Evolutionary conservation across 2,797 vertebrate species (phyloP), one percentile per base, ranked within the genome.

Genomic region (Microchirus variegatus): DNA sequence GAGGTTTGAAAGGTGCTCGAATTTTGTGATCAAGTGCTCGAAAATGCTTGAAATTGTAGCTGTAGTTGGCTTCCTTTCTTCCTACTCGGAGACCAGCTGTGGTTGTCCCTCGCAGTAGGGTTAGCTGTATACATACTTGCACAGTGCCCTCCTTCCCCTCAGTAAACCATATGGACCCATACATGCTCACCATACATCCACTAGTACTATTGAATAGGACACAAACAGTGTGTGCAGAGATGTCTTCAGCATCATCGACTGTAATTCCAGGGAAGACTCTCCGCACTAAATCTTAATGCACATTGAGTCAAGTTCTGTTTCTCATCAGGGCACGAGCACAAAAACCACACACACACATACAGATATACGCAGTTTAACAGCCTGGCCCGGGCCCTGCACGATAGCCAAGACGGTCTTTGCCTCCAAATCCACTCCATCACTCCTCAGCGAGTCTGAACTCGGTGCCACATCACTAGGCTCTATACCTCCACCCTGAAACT

Each of bases 401-500:
- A 63, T n/a, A 59, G 59, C 67, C 58, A 60, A 59, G 38, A 35
- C 48, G 31, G 26, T 72, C 54, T 64, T 44, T 50, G 45, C 57
- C 26, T 53, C 58, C 41, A 59, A 43, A 71, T 77, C 68, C 57
- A 50, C 63, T 68, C 48, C 51, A 52, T 72, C 49, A 59, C 49
- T 75, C 66, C 45, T 73, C 44, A 53, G 70, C 7, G 31, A 31
- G 6, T 31, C 31, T 41, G 49, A 64, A 13, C 63, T 80, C 64
- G 9, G 43, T 75, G 73, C 69, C 76, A 83, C 82, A 70, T 80
- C 68, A 43, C 78, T 75, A 68, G 75, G 50, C 55, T 31, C 46
- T 52, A 41, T 11, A n/a, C 60, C 60, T 63, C 71, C 75, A 56
- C 72, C 70, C 74, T 70, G 26, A 80, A 52, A 51, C 65, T 58